Evolutionary conservation across 1,140 invertebrate genomes (phyloP).

Genomic region (Penaeus japonicus): DNA sequence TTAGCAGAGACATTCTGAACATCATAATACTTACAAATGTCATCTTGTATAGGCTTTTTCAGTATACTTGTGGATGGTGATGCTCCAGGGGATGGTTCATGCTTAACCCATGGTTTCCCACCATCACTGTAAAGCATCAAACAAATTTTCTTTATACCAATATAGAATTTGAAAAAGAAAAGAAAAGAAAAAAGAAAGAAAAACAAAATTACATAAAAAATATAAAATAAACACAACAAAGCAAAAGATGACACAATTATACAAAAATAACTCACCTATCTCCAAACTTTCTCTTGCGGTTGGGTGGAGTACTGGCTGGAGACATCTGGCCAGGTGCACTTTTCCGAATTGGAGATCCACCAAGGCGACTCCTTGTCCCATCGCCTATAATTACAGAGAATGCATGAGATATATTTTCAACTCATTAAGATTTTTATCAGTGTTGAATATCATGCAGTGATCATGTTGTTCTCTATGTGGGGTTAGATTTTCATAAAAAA

Average conservation of each 20-base stretch:
- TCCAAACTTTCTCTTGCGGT: not conserved
- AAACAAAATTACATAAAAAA: not conserved
- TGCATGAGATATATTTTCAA: no score
- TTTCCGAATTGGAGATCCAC: not conserved
- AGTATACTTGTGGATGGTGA: slow-evolving; percentile 43
- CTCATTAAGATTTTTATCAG: no score
- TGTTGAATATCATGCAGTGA: no score
- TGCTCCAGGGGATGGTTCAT: slow-evolving; percentile 42
- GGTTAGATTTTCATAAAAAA: no score
- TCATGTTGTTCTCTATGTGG: no score
- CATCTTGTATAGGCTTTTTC: slow-evolving; percentile 22
- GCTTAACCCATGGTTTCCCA: slow-evolving; percentile 32
- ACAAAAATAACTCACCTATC: slow-evolving; percentile 11
- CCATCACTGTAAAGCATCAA: not conserved
- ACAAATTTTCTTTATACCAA: not conserved
- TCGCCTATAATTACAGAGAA: not conserved
- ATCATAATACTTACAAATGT: not conserved
- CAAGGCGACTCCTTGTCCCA: not conserved
- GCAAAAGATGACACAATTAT: not conserved
- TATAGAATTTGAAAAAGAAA: not conserved
- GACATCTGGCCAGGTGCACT: not conserved
- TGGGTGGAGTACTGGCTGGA: slow-evolving; percentile 14
- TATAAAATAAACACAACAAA: not conserved
- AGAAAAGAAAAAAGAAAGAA: not conserved
- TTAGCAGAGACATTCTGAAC: not conserved